phyloP scores from a whole-genome alignment of 2,797 vertebrate species.

The Argentina silus region DNA sequence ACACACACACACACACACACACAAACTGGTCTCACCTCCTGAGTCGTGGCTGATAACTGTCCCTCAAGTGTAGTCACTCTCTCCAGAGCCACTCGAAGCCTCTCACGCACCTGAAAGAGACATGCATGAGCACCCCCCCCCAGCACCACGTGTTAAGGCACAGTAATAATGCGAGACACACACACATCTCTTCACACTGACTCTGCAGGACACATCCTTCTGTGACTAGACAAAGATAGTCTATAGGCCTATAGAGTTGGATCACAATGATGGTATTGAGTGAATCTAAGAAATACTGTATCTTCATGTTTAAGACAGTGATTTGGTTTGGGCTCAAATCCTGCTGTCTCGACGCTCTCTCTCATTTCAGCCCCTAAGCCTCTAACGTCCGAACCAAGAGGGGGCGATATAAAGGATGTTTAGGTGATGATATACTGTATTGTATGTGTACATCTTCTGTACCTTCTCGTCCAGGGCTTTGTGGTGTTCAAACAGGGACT shows the following conservation, averaged over 20 bases:
- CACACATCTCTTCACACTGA: background rate
- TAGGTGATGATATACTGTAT: too few relatives aligned
- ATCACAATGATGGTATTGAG: too few relatives aligned
- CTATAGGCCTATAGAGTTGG: too few relatives aligned
- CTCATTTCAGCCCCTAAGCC: too few relatives aligned
- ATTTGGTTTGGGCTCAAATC: too few relatives aligned
- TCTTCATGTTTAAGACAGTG: too few relatives aligned
- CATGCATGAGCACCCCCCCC: background rate
- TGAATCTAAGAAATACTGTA: too few relatives aligned
- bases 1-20: background rate
- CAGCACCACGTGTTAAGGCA: background rate
- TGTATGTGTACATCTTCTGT: too few relatives aligned
- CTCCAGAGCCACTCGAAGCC: slow-evolving; percentile 90
- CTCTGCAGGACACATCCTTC: background rate
- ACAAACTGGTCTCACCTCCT: slow-evolving; percentile 81
- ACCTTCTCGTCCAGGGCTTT: slow-evolving; percentile 91
- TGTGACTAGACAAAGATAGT: too few relatives aligned
- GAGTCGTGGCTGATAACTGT: slow-evolving; percentile 85
- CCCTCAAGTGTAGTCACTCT: slow-evolving; percentile 91
- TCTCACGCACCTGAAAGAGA: slow-evolving; percentile 87
- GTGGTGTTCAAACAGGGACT: slow-evolving; percentile 96
- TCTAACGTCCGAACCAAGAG: too few relatives aligned
- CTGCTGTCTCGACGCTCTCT: too few relatives aligned
- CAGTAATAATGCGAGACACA: background rate
- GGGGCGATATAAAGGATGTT: too few relatives aligned